Evolutionary conservation across 2,113 vertebrate genomes (phyloP).

Genomic region (Chascanopsetta lugubris): DNA sequence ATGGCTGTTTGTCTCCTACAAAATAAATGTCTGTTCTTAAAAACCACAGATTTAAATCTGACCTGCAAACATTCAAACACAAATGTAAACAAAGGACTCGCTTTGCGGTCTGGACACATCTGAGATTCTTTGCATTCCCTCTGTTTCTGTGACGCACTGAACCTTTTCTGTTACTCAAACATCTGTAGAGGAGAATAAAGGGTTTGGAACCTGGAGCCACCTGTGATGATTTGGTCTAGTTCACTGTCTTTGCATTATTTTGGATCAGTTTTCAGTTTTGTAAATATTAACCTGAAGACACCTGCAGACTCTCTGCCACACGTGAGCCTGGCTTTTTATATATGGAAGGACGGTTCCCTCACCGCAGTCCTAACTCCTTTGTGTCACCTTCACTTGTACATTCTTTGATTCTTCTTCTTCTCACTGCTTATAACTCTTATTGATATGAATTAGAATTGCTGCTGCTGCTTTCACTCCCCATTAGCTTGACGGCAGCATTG

Average conservation of each 20-base stretch:
- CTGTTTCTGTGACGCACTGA: slow-evolving; percentile 78
- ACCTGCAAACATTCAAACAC: slow-evolving; percentile 24
- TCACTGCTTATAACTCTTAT: slow-evolving; percentile 56
- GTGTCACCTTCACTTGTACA: slow-evolving; percentile 63
- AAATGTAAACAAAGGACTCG: slow-evolving; percentile 25
- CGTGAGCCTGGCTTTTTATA: slow-evolving; percentile 67
- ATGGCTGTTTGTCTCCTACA: slow-evolving; percentile 43
- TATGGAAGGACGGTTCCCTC: slow-evolving; percentile 48
- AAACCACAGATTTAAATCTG: slow-evolving; percentile 47
- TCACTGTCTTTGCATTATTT: slow-evolving; percentile 64
- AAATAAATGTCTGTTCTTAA: slow-evolving; percentile 72
- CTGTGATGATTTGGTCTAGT: slow-evolving; percentile 80
- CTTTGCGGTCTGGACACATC: slow-evolving; percentile 29
- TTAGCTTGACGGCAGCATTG: slow-evolving; percentile 50
- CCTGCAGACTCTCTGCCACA: slow-evolving; percentile 65
- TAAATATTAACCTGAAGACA: slow-evolving; percentile 59
- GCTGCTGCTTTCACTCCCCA: slow-evolving; percentile 72
- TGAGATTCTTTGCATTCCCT: slow-evolving; percentile 37
- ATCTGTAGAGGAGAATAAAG: slow-evolving; percentile 63
- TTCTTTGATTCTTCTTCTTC: slow-evolving; percentile 52
- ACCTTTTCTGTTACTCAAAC: slow-evolving; percentile 45
- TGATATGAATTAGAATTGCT: slow-evolving; percentile 61
- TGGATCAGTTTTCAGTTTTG: slow-evolving; percentile 51
- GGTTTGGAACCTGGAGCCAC: slow-evolving; percentile 65
- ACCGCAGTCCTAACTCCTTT: slow-evolving; percentile 28